phyloP scores from a whole-genome alignment of 2,113 vertebrate genomes.

The Jaculus jaculus region DNA sequence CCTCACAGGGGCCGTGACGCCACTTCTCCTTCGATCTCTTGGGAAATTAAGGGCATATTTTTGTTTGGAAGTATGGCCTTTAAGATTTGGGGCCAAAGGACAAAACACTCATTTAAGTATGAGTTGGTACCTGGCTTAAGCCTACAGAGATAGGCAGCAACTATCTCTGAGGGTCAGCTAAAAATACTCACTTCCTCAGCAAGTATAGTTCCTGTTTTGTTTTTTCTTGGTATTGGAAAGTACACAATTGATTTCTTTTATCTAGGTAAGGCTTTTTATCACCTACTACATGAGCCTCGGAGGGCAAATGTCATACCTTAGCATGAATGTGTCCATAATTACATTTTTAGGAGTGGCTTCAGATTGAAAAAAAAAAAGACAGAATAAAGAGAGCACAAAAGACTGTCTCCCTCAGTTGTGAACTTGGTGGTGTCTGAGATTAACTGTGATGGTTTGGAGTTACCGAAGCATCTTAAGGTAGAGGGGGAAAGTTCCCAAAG shows the following conservation, averaged over 20 bases:
- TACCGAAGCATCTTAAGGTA: background rate
- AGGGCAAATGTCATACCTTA: constrained; percentile 26
- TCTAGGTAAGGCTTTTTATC: constrained; percentile 51
- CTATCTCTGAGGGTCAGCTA: background rate
- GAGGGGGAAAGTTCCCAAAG: background rate
- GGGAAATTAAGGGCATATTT: background rate
- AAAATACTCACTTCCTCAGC: background rate
- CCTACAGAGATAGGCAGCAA: background rate
- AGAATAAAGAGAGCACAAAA: background rate
- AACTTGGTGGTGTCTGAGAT: no score
- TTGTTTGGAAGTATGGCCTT: background rate
- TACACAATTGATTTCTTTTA: background rate
- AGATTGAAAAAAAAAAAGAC: background rate
- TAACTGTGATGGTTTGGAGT: background rate
- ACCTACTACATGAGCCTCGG: background rate
- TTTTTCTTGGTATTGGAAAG: constrained; percentile 38
- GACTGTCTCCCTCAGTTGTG: background rate
- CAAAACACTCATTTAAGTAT: background rate
- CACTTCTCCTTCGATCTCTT: background rate
- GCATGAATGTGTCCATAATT: background rate
- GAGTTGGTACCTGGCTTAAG: background rate
- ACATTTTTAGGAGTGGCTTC: constrained; percentile 13
- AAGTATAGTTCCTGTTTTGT: background rate
- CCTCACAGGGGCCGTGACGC: rapidly evolving
- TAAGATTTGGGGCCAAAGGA: background rate